Evolutionary conservation across 1,140 invertebrate genomes (phyloP), one percentile per base, ranked within the genome.

Genomic region (Piezodorus guildinii): DNA sequence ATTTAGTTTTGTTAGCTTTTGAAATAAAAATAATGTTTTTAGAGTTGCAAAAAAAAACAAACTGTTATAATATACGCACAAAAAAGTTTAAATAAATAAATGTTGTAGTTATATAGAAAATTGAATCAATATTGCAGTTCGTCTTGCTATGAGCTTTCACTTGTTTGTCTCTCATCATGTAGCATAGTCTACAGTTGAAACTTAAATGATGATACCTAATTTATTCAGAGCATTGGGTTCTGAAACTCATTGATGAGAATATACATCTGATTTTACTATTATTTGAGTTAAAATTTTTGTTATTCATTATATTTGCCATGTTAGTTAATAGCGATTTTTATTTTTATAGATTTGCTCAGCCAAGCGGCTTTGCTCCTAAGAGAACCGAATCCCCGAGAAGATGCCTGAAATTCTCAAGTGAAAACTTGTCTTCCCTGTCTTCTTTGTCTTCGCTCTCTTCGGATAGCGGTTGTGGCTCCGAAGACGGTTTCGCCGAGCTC

Each of bases 401-500:
- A 58, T 80, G 0, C 66, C 65, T 58, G 64, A 65, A 19, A 10
- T 64, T 66, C 17, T 62, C 62, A 4, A 66, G 21, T n/a, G 64
- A 65, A n/a, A 66, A 61, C 39, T 44, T 52, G 16, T 45, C 25
- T 12, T 51, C 44, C 1, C 46, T 45, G 1, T 59, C 56, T 2
- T 59, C 25, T 10, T 16, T 23, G 60, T 60, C 61, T 27, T 56
- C 61, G 30, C 62, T 58, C 63, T 84, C 77, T 12, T 82, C 77
- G 21, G 79, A 74, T 23, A 81, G 79, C 64, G 75, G 74, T 39
- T 39, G 34, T 66, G 80, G 82, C 52, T 82, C 80, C 1, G 83
- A 84, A 60, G 85, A 88, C 69, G 84, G 84, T 12, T 85, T 85
- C 67, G 77, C 83, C 67, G 85, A 88, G 17, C 74, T 87, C 44